phyloP scores from a whole-genome alignment of 1,140 invertebrate genomes.

The Macrostomum lignano region DNA sequence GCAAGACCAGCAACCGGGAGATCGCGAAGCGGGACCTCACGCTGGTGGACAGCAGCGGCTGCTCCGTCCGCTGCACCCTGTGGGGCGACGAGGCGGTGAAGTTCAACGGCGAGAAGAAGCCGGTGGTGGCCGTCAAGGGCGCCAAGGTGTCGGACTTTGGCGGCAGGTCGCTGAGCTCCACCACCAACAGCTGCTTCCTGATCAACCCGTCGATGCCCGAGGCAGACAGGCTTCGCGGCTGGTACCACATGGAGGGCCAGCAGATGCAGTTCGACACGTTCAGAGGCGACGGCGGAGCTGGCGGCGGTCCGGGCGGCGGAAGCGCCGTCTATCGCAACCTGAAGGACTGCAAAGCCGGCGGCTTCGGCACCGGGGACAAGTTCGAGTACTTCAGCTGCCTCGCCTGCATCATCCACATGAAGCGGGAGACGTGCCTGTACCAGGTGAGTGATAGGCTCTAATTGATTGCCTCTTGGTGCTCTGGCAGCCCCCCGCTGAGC shows the following conservation, averaged over 20 bases:
- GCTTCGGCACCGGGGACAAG: constrained; percentile 36
- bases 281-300: constrained; percentile 8
- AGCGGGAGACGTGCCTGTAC: constrained; percentile 52
- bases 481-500: too few species aligned
- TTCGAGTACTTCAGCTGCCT: constrained; percentile 46
- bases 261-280: constrained; percentile 14
- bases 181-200: constrained; percentile 24
- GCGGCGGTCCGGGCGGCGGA: constrained; percentile 12
- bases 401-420: constrained; percentile 39
- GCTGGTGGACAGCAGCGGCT: constrained; percentile 53
- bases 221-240: constrained; percentile 51
- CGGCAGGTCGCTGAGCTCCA: constrained; percentile 25
- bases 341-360: constrained; percentile 7
- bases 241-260: constrained; percentile 47
- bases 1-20: constrained; percentile 44
- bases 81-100: constrained; percentile 42
- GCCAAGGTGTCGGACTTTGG: constrained; percentile 39
- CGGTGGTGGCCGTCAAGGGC: constrained; percentile 53
- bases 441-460: constrained; percentile 13
- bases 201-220: constrained; percentile 51
- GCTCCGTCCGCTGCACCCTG: constrained; percentile 37
- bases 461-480: too few species aligned
- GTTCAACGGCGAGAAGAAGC: constrained; percentile 44
- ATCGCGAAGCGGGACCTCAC: constrained; percentile 59
- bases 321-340: constrained; percentile 8